Conservation (phyloP, 2,113 vertebrate genomes). For the Actinemys pallida region DNA sequence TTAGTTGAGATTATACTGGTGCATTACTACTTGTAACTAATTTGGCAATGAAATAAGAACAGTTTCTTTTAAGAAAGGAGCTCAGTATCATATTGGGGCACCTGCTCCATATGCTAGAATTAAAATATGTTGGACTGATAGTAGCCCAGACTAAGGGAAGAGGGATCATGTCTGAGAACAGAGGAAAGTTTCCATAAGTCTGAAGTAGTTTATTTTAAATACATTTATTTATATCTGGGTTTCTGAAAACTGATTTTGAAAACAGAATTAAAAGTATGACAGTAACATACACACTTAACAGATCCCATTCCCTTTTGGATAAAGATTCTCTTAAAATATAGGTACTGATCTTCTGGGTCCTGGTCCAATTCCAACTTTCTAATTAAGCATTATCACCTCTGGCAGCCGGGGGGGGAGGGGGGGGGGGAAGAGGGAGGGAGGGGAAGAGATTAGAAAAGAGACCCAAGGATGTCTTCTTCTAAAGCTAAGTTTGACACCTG, state of each 20-base stretch:
- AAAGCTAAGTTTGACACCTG: neutral
- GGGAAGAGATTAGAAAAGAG: neutral
- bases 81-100: neutral
- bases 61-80: neutral
- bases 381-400: neutral
- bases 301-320: neutral
- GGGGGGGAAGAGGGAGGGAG: neutral
- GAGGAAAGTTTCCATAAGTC: neutral
- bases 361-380: no score
- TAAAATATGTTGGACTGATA: neutral
- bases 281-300: neutral
- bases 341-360: neutral
- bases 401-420: rapidly evolving
- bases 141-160: neutral
- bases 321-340: neutral
- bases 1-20: neutral
- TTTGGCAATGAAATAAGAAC: neutral
- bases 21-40: neutral
- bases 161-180: neutral
- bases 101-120: neutral
- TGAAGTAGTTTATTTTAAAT: neutral
- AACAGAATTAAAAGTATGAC: neutral
- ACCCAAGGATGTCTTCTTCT: neutral
- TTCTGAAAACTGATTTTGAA: neutral
- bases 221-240: no score